A percentile compares a stretch with the other conserved stretches of the same genome.
Evolutionary conservation across 2,113 vertebrate species (phyloP).

Genomic region (Aramus guarauna): DNA sequence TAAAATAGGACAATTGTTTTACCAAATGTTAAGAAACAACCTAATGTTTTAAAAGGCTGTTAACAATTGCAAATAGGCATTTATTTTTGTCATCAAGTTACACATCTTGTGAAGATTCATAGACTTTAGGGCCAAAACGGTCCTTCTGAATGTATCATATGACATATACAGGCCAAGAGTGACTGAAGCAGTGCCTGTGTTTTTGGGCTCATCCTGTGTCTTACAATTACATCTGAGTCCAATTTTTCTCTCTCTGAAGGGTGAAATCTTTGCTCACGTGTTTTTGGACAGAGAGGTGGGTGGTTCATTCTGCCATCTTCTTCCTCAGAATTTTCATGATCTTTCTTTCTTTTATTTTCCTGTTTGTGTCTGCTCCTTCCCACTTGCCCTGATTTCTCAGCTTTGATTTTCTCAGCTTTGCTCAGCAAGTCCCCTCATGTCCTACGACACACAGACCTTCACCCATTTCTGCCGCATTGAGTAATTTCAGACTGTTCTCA

Average conservation of each 20-base stretch:
- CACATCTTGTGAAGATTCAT: background rate
- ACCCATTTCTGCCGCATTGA: background rate
- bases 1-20: slow-evolving; percentile 20
- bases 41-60: slow-evolving; percentile 22
- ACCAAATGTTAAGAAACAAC: background rate
- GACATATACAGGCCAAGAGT: background rate
- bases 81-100: slow-evolving; percentile 23
- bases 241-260: background rate
- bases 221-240: background rate
- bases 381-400: background rate
- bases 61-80: background rate
- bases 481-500: background rate
- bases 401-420: background rate
- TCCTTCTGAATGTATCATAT: background rate
- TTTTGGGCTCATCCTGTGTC: background rate
- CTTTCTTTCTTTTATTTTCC: background rate
- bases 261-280: background rate
- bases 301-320: background rate
- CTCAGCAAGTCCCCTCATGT: background rate
- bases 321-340: background rate
- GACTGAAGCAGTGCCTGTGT: background rate
- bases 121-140: background rate
- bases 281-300: background rate
- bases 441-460: background rate
- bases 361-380: background rate